A percentile compares a stretch with the other conserved stretches of the same genome.
Evolutionary conservation across 2,888 invertebrate genomes (phyloP).

Genomic region (Sturmia bella): DNA sequence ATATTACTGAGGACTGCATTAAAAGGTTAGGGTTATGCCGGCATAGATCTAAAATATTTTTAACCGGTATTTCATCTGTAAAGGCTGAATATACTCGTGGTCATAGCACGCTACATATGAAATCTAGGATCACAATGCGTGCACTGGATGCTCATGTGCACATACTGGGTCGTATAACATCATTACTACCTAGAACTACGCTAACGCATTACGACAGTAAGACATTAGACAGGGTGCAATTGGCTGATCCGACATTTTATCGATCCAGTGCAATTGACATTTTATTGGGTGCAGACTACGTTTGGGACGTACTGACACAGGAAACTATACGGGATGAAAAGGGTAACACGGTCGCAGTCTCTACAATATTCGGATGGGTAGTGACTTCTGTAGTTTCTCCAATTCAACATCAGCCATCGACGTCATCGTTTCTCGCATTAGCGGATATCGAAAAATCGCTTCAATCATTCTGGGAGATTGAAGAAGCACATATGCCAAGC

Average conservation of each 20-base stretch:
- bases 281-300: not conserved
- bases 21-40: constrained; percentile 22
- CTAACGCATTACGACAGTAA: not conserved
- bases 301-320: not conserved
- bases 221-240: not conserved
- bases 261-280: not conserved
- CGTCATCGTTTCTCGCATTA: not conserved
- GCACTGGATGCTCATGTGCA: not conserved
- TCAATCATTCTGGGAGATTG: not conserved
- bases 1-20: constrained; percentile 19
- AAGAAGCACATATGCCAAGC: not conserved
- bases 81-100: constrained; percentile 16
- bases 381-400: not conserved
- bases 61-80: constrained; percentile 34
- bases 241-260: not conserved
- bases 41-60: not conserved
- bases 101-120: not conserved
- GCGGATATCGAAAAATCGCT: not conserved
- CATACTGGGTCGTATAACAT: not conserved
- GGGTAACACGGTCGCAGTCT: not conserved
- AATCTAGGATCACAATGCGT: not conserved
- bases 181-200: not conserved
- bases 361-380: constrained; percentile 1
- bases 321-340: not conserved
- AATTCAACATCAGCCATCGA: not conserved